These are phyloP conservation scores for Cylas formicarius DNA, from an alignment of 1,140 invertebrate species.

Conservation along the genomic window DNA sequence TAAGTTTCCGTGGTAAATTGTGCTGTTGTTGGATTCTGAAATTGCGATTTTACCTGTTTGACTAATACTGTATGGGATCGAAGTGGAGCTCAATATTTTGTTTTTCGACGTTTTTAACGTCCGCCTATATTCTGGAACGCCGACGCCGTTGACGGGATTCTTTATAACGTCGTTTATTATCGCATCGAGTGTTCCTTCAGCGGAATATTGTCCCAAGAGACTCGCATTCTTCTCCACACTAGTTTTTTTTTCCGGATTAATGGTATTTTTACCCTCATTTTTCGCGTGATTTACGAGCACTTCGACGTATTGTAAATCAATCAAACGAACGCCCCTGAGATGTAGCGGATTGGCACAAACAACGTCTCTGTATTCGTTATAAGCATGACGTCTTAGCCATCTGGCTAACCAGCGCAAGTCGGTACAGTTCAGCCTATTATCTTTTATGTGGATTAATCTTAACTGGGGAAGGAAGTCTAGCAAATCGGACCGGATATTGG, in stretches of 20 bases:
- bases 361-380: constrained; percentile 40
- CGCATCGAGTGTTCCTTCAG: constrained; percentile 2
- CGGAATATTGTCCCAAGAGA: constrained; percentile 8
- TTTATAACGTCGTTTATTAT: constrained; percentile 8
- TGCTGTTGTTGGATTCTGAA: constrained; percentile 6
- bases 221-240: constrained; percentile 6
- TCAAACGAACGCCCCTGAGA: constrained; percentile 40
- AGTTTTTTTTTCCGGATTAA: constrained; percentile 11
- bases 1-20: constrained; percentile 2
- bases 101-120: too few species aligned
- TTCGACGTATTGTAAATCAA: constrained; percentile 40
- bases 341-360: constrained; percentile 41
- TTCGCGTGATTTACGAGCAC: background rate
- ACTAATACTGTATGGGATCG: constrained; percentile 4
- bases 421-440: constrained; percentile 58
- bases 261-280: constrained; percentile 4
- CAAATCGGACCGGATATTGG: constrained; percentile 58
- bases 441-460: constrained; percentile 49
- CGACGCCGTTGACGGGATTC: background rate
- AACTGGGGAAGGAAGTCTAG: constrained; percentile 63
- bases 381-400: constrained; percentile 53
- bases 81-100: too few species aligned
- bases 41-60: constrained; percentile 2
- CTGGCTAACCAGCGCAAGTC: constrained; percentile 56
- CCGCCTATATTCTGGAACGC: too few species aligned